phyloP scores from a whole-genome alignment of 2,888 invertebrate species.

The Cataglyphis rosenhaueri region DNA sequence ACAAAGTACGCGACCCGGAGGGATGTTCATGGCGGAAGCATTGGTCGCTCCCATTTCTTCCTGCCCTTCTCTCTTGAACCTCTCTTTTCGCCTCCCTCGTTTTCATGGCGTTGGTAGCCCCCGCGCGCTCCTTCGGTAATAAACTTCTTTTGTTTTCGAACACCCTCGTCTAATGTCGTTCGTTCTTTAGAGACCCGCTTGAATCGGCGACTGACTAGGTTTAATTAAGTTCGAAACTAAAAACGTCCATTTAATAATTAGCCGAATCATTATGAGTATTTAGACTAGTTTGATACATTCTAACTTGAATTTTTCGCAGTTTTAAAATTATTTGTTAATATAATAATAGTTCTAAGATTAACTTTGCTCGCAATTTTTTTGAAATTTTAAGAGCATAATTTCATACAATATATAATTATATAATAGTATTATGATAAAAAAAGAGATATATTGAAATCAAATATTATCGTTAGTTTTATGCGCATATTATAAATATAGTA shows the following conservation, averaged over 20 bases:
- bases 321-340: not conserved
- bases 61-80: conserved; percentile 10
- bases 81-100: conserved; percentile 54
- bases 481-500: not conserved
- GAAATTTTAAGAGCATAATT: conserved; percentile 7
- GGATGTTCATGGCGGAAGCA: conserved; percentile 31
- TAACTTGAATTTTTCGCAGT: not conserved
- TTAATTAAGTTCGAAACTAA: conserved; percentile 21
- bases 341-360: not conserved
- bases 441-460: conserved; percentile 1
- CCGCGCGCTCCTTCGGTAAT: conserved; percentile 70
- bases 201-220: not conserved
- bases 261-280: not conserved
- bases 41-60: not conserved
- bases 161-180: conserved; percentile 62
- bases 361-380: not conserved
- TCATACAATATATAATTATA: not conserved
- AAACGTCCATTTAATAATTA: conserved; percentile 17
- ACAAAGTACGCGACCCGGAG: conserved; percentile 28
- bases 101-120: conserved; percentile 24
- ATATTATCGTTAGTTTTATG: not conserved
- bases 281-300: not conserved
- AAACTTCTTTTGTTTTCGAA: conserved; percentile 80
- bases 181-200: conserved; percentile 25
- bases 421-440: not conserved